These are phyloP conservation scores for Bombus balteatus DNA, from an alignment of 1,140 invertebrate genomes.

Conservation along the genomic window DNA sequence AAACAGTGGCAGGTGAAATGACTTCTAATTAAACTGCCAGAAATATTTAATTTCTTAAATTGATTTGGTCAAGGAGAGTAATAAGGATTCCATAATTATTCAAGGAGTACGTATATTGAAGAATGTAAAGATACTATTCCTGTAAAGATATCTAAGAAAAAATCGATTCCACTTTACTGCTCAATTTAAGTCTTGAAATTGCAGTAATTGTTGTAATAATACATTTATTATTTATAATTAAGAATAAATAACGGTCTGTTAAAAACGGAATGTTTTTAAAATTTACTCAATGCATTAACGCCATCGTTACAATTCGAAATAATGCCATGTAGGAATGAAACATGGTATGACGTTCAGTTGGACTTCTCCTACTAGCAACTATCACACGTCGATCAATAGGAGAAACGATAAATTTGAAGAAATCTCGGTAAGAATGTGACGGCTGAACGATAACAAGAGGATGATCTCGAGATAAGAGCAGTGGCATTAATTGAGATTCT, in stretches of 20 bases:
- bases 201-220: background rate
- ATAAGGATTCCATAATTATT: background rate
- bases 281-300: background rate
- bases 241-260: background rate
- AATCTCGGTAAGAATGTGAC: slow-evolving; percentile 55
- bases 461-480: slow-evolving; percentile 76
- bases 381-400: background rate
- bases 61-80: background rate
- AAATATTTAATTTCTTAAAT: background rate
- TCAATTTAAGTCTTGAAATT: background rate
- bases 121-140: no score
- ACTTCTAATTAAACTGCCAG: background rate
- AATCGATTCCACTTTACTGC: no score
- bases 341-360: slow-evolving; percentile 3
- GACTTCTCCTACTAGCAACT: background rate
- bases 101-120: no score
- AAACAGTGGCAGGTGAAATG: no score
- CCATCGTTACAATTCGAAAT: background rate
- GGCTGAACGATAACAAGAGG: slow-evolving; percentile 77
- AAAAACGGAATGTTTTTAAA: background rate
- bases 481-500: slow-evolving; percentile 79
- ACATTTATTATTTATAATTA: background rate
- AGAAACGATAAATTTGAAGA: slow-evolving; percentile 72
- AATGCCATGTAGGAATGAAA: background rate
- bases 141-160: no score